Conservation (phyloP, 2,888 invertebrate genomes). For the Lochmaea crataegi region DNA sequence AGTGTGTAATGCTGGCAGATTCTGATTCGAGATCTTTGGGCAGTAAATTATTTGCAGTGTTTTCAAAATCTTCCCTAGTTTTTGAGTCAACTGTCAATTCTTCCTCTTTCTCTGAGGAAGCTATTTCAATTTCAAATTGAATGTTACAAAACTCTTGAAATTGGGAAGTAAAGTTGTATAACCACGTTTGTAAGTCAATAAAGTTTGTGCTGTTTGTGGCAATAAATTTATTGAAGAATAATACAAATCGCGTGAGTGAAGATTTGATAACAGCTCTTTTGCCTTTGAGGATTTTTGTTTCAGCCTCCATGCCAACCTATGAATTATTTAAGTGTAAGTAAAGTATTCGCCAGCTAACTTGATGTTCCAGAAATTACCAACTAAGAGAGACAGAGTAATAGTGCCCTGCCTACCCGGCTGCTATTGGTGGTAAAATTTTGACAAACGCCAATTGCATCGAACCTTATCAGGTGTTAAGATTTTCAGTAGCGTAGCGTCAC, state of each 20-base stretch:
- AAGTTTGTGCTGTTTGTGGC: conserved; percentile 2
- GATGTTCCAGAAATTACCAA: no score
- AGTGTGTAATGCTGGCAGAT: not conserved
- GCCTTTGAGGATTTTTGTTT: conserved; percentile 4
- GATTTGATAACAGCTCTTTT: conserved; percentile 16
- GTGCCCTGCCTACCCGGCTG: no score
- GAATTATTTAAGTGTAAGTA: not conserved
- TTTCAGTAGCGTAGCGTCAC: no score
- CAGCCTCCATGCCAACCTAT: not conserved
- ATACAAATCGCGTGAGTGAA: conserved; percentile 6
- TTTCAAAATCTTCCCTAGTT: not conserved
- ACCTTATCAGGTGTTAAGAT: no score
- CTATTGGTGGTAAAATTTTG: no score
- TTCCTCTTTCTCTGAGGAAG: not conserved
- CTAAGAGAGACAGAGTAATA: no score
- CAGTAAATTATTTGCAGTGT: not conserved
- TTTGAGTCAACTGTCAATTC: not conserved
- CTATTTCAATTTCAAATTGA: conserved; percentile 29
- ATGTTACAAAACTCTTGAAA: conserved; percentile 24
- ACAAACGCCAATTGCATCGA: no score
- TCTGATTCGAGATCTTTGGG: not conserved
- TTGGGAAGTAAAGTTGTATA: conserved; percentile 10
- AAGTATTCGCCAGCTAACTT: no score
- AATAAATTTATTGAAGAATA: conserved; percentile 17
- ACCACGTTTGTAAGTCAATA: conserved; percentile 4